Conservation (phyloP, 2,113 vertebrate genomes). For the Phodopus roborovskii region DNA sequence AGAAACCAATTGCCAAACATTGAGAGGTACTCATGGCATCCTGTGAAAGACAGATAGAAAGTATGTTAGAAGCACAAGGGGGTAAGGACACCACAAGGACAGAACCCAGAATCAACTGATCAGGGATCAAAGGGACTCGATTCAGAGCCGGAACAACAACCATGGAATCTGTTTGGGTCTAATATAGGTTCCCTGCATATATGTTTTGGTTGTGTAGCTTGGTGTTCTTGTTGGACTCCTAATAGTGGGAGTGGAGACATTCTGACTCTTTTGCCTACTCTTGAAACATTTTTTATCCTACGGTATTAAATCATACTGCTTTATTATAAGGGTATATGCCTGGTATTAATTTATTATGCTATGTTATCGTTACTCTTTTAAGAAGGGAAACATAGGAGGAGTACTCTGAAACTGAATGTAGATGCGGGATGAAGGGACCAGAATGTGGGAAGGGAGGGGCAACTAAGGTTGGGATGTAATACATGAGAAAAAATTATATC, state of each 20-base stretch:
- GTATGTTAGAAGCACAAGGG: not conserved
- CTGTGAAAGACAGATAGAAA: fast-evolving
- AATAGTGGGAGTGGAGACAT: not conserved
- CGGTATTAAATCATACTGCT: not conserved
- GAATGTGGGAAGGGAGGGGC: no score
- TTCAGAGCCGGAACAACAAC: not conserved
- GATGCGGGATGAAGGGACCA: fast-evolving
- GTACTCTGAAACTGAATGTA: not conserved
- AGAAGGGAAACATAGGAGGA: not conserved
- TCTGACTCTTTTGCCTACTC: not conserved
- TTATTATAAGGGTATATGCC: not conserved
- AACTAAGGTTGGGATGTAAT: not conserved
- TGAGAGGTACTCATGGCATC: not conserved
- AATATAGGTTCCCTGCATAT: not conserved
- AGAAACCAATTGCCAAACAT: not conserved
- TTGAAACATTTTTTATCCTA: not conserved
- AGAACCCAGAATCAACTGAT: not conserved
- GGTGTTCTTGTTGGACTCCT: not conserved
- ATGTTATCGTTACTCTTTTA: not conserved
- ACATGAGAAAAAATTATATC: not conserved
- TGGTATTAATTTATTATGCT: not conserved
- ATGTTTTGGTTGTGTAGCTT: not conserved
- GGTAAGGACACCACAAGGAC: not conserved
- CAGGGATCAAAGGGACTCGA: not conserved
- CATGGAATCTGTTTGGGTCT: not conserved